A percentile compares a stretch with the other conserved stretches of the same genome.
Evolutionary conservation across 2,888 invertebrate genomes (phyloP).

Genomic region (Polymixis flavicincta): DNA sequence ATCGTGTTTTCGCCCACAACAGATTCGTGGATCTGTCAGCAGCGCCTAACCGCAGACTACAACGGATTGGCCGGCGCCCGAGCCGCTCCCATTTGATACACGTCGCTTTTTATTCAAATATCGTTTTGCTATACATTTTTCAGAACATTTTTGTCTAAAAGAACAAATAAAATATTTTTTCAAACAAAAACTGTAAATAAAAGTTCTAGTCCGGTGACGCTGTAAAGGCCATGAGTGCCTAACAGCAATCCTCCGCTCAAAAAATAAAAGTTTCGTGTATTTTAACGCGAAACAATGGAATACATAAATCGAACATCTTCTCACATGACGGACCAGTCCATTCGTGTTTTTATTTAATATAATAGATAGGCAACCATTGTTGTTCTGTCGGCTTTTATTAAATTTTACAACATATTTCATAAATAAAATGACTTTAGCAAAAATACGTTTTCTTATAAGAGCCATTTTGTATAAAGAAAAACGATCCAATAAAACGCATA

Average conservation of each 20-base stretch:
- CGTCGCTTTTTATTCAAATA: slow-evolving; percentile 72
- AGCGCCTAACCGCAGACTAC: slow-evolving; percentile 82
- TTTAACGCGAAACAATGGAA: slow-evolving; percentile 56
- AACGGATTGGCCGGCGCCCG: slow-evolving; percentile 74
- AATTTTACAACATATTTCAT: slow-evolving; percentile 20
- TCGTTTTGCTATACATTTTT: slow-evolving; percentile 63
- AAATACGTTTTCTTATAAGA: slow-evolving; percentile 74
- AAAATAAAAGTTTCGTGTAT: slow-evolving; percentile 52
- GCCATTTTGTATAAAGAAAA: slow-evolving; percentile 83
- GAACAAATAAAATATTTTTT: slow-evolving; percentile 55
- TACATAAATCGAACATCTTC: slow-evolving; percentile 57
- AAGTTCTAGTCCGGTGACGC: slow-evolving; percentile 51
- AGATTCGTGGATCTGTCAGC: slow-evolving; percentile 84
- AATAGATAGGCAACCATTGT: slow-evolving; percentile 43
- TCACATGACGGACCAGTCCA: slow-evolving; percentile 47
- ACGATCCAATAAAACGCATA: slow-evolving; percentile 85
- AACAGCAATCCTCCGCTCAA: slow-evolving; percentile 42
- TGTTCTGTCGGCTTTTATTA: slow-evolving; percentile 53
- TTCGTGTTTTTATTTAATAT: slow-evolving; percentile 33
- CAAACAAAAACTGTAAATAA: slow-evolving; percentile 57
- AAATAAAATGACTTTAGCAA: slow-evolving; percentile 60
- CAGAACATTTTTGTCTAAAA: slow-evolving; percentile 55
- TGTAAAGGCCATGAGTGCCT: slow-evolving; percentile 52
- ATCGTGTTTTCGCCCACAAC: slow-evolving; percentile 81
- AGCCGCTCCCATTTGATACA: slow-evolving; percentile 68